Evolutionary conservation across 37 sponge, comb jelly and placozoan species (phyloP).

Genomic region (Geodia barretti): DNA sequence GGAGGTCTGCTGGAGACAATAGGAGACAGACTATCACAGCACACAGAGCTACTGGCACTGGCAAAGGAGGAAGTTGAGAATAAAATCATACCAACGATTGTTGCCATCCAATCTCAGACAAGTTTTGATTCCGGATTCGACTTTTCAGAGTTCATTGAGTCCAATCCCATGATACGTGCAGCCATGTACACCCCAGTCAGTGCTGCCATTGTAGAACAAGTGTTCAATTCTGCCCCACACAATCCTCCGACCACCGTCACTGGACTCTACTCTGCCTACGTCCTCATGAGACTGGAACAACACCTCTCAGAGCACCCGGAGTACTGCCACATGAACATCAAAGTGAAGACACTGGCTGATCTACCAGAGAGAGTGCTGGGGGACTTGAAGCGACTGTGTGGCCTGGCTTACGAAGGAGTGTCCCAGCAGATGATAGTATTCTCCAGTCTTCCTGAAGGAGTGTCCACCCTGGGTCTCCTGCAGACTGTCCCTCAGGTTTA

Average conservation of each 20-base stretch:
- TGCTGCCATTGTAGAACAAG: background rate
- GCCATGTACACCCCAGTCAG: slow-evolving; percentile 6
- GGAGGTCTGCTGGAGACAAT: background rate
- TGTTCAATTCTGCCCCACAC: background rate
- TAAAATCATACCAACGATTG: background rate
- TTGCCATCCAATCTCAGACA: background rate
- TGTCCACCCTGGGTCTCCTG: background rate
- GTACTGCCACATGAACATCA: background rate
- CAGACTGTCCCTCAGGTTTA: slow-evolving; percentile 2
- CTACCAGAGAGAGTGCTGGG: background rate
- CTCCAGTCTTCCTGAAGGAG: background rate
- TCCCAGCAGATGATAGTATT: background rate
- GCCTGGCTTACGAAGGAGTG: background rate
- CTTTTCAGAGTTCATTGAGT: background rate
- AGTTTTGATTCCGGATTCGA: background rate
- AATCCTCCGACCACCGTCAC: slow-evolving; percentile 5
- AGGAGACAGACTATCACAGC: background rate
- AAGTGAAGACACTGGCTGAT: background rate
- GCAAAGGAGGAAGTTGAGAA: background rate
- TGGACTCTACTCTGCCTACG: background rate
- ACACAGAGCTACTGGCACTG: background rate
- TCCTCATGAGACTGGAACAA: background rate
- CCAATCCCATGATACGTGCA: background rate
- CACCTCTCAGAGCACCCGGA: background rate
- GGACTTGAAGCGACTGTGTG: background rate